A percentile compares a stretch with the other conserved stretches of the same genome.
These are phyloP conservation scores for Dynastes maya DNA, from an alignment of 2,888 invertebrate genomes.

Conservation along the genomic window DNA sequence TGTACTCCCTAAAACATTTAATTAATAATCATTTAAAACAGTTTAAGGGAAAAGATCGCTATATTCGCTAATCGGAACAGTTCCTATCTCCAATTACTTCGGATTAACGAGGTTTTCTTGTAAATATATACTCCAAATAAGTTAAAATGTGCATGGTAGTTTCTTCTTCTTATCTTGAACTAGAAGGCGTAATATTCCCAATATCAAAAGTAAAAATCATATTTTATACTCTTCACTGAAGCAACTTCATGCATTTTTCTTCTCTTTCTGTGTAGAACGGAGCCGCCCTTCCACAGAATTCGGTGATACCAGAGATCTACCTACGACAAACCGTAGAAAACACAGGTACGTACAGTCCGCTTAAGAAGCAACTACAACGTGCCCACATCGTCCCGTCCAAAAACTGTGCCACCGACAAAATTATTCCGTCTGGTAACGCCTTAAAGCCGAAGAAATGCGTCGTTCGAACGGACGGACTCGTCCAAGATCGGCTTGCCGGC, in stretches of 20 bases:
- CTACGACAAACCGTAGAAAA: conserved; percentile 68
- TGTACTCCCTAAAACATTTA: too few species aligned
- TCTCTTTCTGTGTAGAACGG: conserved; percentile 64
- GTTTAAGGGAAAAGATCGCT: too few species aligned
- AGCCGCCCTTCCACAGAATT: conserved; percentile 54
- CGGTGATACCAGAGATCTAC: conserved; percentile 64
- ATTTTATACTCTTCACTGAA: too few species aligned
- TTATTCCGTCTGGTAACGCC: conserved; percentile 59
- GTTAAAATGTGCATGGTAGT: too few species aligned
- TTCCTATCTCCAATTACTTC: too few species aligned
- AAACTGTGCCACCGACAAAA: conserved; percentile 67
- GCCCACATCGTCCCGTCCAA: conserved; percentile 67
- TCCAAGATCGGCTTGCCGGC: conserved; percentile 2
- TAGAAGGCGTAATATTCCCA: too few species aligned
- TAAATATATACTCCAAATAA: too few species aligned
- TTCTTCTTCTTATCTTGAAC: too few species aligned
- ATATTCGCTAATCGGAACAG: too few species aligned
- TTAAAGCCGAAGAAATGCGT: conserved; percentile 44
- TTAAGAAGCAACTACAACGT: conserved; percentile 66
- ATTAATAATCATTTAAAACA: too few species aligned
- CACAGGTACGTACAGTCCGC: conserved; percentile 69
- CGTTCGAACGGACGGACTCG: conserved; percentile 19
- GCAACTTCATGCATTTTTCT: too few species aligned
- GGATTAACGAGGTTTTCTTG: too few species aligned
- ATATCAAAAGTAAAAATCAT: not conserved